Base-by-base conservation (phyloP, 1,140 invertebrate species). In the Drosophila baimaii region DNA sequence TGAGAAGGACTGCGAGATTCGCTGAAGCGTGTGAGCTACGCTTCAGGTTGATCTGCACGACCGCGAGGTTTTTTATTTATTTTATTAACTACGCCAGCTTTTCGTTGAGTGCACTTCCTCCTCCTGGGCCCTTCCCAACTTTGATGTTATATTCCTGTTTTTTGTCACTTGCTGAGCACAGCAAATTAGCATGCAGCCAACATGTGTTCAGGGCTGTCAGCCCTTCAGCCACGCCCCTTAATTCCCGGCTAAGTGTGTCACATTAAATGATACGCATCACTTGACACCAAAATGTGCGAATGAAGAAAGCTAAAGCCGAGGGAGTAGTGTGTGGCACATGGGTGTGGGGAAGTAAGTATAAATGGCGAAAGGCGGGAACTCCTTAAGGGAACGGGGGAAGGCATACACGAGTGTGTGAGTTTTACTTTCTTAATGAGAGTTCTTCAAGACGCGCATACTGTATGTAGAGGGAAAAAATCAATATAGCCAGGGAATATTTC, bases 211-310 rank as follows among this genome's bases (percentile, higher is more conserved):
- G n/a, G 31, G 58, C 75, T 85, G 78, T 76, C 75, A 79, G 52
- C 55, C 70, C 19, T n/a, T 39, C 27, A 55, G 7, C 49, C 44
- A 21, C 41, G 37, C 39, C 44, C 44, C 51, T 13, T 47, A 46
- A 41, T 41, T 58, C 21, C 47, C 46, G 15, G 35, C 17, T 56
- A 78, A 88, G 79, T 88, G 77, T 88, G 83, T 88, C 83, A 83
- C 83, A 88, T 88, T 88, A 88, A 80, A 88, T 83, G 80, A 89
- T 89, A 88, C 84, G 84, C 84, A 88, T 84, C 77, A 89, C 84
- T 88, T 88, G 80, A 88, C 84, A 89, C 84, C 85, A 70, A 88
- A 88, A 88, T 78, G 79, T 58, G 70, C 69, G 52, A 73, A 55
- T 39, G 49, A 27, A 33, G 57, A 23, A 74, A 72, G 46, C 64